Conservation (phyloP, 2,888 invertebrate species). For the Macaria notata region DNA sequence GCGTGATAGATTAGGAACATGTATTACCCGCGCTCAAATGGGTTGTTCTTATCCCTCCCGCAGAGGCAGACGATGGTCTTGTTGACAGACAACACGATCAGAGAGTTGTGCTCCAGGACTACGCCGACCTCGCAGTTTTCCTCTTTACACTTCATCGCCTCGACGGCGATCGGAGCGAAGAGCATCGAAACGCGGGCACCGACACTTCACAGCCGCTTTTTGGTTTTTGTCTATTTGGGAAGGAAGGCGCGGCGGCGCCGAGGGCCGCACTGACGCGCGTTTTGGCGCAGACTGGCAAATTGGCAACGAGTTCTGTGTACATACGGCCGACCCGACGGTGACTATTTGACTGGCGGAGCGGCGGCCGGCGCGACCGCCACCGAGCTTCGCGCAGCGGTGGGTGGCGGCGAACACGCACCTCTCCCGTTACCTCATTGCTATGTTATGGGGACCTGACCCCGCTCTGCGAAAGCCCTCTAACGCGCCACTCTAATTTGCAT, state of each 20-base stretch:
- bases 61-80: conserved; percentile 81
- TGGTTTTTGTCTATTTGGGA: conserved; percentile 44
- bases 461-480: conserved; percentile 65
- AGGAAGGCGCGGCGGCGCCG: conserved; percentile 48
- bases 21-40: conserved; percentile 80
- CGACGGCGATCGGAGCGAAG: conserved; percentile 79
- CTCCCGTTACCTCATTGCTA: conserved; percentile 80
- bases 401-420: conserved; percentile 74
- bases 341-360: conserved; percentile 72
- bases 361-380: conserved; percentile 57
- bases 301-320: conserved; percentile 64
- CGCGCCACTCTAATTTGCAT: conserved; percentile 50
- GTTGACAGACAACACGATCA: conserved; percentile 77
- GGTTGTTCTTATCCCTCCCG: conserved; percentile 73
- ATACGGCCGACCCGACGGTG: conserved; percentile 70
- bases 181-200: conserved; percentile 75
- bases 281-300: conserved; percentile 73
- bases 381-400: conserved; percentile 75
- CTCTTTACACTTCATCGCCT: conserved; percentile 83
- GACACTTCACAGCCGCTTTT: conserved; percentile 57
- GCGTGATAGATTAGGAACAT: conserved; percentile 53
- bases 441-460: conserved; percentile 75
- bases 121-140: conserved; percentile 81
- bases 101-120: conserved; percentile 76
- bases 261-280: conserved; percentile 60